Conservation (phyloP, 2,113 vertebrate genomes). For the Nasalis larvatus region DNA sequence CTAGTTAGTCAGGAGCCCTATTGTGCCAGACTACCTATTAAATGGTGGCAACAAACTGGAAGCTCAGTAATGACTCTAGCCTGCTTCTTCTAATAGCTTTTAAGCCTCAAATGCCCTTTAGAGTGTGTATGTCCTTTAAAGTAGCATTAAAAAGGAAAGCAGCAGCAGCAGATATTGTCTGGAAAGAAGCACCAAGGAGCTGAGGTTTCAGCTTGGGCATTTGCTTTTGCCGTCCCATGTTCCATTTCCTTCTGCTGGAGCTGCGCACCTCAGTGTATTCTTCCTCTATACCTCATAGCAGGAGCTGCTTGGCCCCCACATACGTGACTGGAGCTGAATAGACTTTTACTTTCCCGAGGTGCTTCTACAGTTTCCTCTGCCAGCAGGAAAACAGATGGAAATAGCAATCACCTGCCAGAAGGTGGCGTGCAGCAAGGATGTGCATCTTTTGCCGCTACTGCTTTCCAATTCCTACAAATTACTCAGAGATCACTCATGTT, state of each 20-base stretch:
- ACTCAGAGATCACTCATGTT: neutral
- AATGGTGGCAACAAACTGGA: neutral
- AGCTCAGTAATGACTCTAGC: neutral
- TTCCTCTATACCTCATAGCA: rapidly evolving
- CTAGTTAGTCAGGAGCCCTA: neutral
- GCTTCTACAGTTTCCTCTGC: too few relatives aligned
- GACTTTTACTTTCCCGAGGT: neutral
- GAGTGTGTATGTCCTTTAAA: neutral
- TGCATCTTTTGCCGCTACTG: neutral
- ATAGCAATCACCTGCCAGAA: neutral
- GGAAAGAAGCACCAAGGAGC: neutral
- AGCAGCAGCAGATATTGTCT: neutral
- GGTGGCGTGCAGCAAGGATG: neutral
- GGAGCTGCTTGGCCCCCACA: neutral
- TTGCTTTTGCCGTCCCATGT: rapidly evolving
- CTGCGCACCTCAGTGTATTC: neutral
- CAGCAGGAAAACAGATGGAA: neutral
- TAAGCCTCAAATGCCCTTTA: neutral
- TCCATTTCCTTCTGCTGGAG: too few relatives aligned
- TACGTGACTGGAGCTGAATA: neutral
- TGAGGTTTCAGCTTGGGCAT: neutral
- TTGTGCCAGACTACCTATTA: neutral
- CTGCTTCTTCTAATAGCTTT: neutral
- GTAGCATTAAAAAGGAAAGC: neutral
- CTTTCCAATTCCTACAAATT: neutral